Base-by-base conservation (phyloP, 2,797 vertebrate species). In the Diplodus sargus region DNA sequence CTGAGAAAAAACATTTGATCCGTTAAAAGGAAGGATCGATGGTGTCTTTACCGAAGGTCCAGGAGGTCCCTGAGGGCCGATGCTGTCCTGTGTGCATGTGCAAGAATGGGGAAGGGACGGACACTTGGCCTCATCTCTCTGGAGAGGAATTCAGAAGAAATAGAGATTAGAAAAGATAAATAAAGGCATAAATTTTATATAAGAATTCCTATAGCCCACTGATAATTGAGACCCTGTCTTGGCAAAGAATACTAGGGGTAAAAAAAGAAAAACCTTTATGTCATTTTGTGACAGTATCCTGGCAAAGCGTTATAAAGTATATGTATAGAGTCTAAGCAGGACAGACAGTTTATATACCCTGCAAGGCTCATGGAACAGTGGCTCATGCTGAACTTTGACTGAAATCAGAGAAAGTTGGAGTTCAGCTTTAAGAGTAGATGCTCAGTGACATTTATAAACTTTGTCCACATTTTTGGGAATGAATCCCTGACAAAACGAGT, bases 91-190 rank as follows among this genome's bases (percentile, higher is more conserved):
- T 61, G 97, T 96, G 87, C 98, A 99, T 18, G 98, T 99, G 91
- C 98, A 99, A 42, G 98, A 97, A 88, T 99, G 98, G 49, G 98
- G 97, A 87, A 99, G 95, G 81, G 97, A 93, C 0, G 98, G 98
- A 69, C 98, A 99, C 86, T 99, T 99, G 82, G 96, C 95, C 93
- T 99, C 98, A 90, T 98, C 97, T 95, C 98, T 97, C 98, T 99
- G 95, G 57, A 88, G 90, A 79, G n/a, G 57, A 87, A 67, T 13
- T 72, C 58, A 76, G 25, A 59, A 45, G 62, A 64, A 43, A 65
- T 51, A 74, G 22, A 79, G 22, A 74, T 84, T 25, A 76, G 49
- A 58, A 59, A 74, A 71, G 45, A 56, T 5, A 74, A 71, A 63
- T 63, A 63, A 42, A 75, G 2, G 10, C 59, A 70, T 15, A 56